phyloP scores from a whole-genome alignment of 37 sponge, comb jelly and placozoan genomes.

The Oopsacas minuta region DNA sequence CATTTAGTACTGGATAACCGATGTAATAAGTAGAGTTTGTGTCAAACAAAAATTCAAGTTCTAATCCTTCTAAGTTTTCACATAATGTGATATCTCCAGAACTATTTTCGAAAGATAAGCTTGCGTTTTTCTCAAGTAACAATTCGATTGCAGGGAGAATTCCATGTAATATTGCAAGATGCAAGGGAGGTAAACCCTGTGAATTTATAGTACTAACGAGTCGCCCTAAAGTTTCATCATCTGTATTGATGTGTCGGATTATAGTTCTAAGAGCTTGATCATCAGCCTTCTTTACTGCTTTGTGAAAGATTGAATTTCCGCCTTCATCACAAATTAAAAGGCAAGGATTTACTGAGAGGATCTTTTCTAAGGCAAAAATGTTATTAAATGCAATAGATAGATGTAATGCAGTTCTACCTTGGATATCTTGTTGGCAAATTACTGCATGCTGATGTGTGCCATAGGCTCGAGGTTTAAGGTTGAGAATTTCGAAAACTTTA shows the following conservation, averaged over 20 bases:
- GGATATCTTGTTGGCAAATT: neutral
- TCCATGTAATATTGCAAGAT: neutral
- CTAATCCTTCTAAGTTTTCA: neutral
- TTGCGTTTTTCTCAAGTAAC: neutral
- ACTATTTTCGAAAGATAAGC: neutral
- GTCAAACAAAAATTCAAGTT: neutral
- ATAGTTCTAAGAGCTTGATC: neutral
- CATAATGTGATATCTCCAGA: neutral
- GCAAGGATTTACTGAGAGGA: neutral
- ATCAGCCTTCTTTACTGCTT: neutral
- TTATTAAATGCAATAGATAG: neutral
- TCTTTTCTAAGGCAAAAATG: neutral
- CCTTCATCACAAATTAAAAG: neutral
- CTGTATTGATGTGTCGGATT: neutral
- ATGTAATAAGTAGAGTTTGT: neutral
- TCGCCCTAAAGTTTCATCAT: neutral
- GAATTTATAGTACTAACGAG: too few species aligned
- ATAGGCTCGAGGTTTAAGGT: neutral
- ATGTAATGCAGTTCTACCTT: slow-evolving; percentile 7
- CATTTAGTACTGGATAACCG: neutral
- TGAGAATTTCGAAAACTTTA: neutral
- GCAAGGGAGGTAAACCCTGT: neutral
- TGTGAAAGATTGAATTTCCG: neutral
- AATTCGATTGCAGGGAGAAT: neutral
- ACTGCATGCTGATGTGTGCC: neutral